Conservation (phyloP, 2,113 vertebrate genomes). For the Alligator sinensis region DNA sequence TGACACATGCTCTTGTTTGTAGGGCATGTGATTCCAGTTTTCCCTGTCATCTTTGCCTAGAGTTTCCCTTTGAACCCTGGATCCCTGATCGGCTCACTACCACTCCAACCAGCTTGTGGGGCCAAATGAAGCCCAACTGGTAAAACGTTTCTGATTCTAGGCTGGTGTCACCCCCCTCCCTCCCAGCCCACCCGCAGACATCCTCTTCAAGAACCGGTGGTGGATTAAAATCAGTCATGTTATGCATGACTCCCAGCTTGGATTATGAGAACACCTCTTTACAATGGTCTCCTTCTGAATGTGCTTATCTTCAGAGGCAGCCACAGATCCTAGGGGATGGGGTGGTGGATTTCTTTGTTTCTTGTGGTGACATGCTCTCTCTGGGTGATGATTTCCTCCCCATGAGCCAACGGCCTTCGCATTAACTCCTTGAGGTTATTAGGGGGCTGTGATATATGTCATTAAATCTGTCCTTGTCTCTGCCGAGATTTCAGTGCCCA, state of each 20-base stretch:
- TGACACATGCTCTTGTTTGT: not conserved
- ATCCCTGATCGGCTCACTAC: not conserved
- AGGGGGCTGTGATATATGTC: not conserved
- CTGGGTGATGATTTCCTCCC: not conserved
- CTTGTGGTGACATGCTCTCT: not conserved
- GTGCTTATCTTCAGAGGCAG: conserved; percentile 63
- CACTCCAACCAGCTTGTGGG: not conserved
- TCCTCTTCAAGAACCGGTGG: not conserved
- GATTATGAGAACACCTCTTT: not conserved
- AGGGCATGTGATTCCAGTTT: not conserved
- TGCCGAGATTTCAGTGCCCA: not conserved
- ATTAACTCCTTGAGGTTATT: not conserved
- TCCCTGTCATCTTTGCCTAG: not conserved
- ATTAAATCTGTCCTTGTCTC: not conserved
- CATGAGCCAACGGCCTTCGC: not conserved
- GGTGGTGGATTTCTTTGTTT: conserved; percentile 46
- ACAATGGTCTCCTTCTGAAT: not conserved
- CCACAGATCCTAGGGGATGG: not conserved
- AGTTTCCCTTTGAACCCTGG: not conserved
- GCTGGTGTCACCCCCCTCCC: too few species aligned
- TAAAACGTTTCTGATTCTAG: too few species aligned
- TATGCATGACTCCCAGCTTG: not conserved
- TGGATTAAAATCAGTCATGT: not conserved
- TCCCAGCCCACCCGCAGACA: too few species aligned
- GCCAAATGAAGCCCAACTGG: not conserved